These are phyloP conservation scores for Saxidomus purpurata DNA, from an alignment of 1,140 invertebrate genomes.

Conservation along the genomic window DNA sequence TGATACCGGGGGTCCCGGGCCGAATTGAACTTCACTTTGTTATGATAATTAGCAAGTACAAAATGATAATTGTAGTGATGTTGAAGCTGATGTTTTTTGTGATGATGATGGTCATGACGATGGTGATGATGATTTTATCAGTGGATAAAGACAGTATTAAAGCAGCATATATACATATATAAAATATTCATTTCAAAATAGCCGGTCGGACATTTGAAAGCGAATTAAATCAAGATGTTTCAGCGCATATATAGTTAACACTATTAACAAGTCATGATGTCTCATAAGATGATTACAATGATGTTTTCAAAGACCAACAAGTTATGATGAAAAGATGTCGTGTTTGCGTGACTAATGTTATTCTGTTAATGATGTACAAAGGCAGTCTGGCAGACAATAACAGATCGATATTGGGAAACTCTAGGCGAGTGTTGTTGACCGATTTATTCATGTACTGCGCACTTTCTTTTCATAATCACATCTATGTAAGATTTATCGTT, in stretches of 20 bases:
- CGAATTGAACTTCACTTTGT: no score
- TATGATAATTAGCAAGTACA: no score
- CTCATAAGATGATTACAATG: constrained; percentile 34
- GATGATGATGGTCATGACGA: constrained; percentile 57
- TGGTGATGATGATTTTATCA: constrained; percentile 37
- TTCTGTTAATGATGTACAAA: not conserved
- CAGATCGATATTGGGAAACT: constrained; percentile 23
- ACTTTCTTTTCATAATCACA: not conserved
- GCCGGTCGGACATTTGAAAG: no score
- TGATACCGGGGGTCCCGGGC: no score
- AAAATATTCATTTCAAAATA: no score
- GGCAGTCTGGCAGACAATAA: not conserved
- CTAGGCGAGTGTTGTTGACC: not conserved
- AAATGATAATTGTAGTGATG: not conserved
- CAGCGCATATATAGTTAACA: no score
- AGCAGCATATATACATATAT: no score
- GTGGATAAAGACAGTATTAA: no score
- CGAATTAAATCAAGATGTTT: no score
- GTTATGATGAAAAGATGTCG: not conserved
- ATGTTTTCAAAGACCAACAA: no score
- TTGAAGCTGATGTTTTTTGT: not conserved
- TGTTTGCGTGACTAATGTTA: constrained; percentile 18
- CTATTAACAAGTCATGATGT: not conserved
- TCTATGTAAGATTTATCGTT: no score
- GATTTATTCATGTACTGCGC: not conserved